Evolutionary conservation across 2,888 invertebrate species (phyloP), one percentile per base, ranked within the genome.

Genomic region (Tenthredo livida): DNA sequence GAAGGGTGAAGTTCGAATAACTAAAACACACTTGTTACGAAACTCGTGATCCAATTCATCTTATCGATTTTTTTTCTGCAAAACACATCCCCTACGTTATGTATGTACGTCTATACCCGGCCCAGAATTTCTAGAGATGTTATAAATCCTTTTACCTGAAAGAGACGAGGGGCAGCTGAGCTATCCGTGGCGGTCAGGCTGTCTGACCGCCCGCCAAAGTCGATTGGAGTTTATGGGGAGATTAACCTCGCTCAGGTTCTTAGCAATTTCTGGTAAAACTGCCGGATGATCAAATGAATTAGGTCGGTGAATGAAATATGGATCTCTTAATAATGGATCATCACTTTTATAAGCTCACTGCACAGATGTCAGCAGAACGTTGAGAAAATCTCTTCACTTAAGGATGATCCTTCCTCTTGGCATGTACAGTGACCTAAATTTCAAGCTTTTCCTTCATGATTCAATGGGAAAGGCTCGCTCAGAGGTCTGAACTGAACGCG

Each of bases 151-250:
- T 73, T 21, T 21, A 10, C 73, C 15, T 47, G 21, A 25, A 47
- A 25, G 25, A 40, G 43, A 73, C 73, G 73, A 73, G 47, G 43
- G 73, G 43, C 21, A 3, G 43, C 37, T n/a, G 17, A n/a, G 43
- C 67, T 43, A 12, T 43, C 43, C 10, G 43, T 25, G 43, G 43
- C 1, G 25, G 73, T 43, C 73, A 25, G 21, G 4, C 43, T 12
- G 43, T 77, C 77, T 21, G 77, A 54, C 77, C 33, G 17, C 50
- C 10, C 4, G 77, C 47, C 77, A 54, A 33, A 54, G 50, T 77
- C 77, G 77, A 77, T 77, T 29, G 50, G 10, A 33, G 15, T 21
- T 77, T 54, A 77, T 77, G 54, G 77, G 29, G 33, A 77, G 77
- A 77, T 54, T 77, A 54, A 77, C 50, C 77, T 40, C 33, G 29